Base-by-base conservation (phyloP, 2,888 invertebrate genomes). In the Euspilapteryx auroguttella region DNA sequence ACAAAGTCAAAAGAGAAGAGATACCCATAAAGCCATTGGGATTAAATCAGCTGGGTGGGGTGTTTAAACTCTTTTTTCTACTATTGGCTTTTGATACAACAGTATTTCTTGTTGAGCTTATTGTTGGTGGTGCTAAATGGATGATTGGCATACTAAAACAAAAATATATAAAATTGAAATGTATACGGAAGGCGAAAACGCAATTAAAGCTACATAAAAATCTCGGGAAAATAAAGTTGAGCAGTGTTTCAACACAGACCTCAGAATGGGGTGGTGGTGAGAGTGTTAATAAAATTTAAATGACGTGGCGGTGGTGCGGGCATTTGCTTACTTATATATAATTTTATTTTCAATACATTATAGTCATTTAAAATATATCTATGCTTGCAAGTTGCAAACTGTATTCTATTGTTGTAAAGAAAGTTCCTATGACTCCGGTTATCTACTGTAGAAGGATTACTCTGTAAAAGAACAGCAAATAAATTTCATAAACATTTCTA, bases 1-100 rank as follows among this genome's bases (percentile, higher is more conserved):
- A 44, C 33, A 49, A 47, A 7, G 52, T 55, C 21, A 55, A 68
- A 21, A 71, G 62, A 38, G 56, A 57, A 21, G 73, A 69, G 21
- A 47, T 49, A 2, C 45, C 47, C 0, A 35, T 56, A 3, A 65
- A 61, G 36, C 40, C 65, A 0, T 33, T 75, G 8, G 41, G 44
- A 3, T 47, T 69, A 41, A 38, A 48, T 2, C 63, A 68, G 28
- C 42, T 69, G 4, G 42, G 42, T 21, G 61, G 57, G 14, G 48
- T 73, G 34, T 66, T 68, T 27, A 41, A 61, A 38, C 34, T 47
- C n/a, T 65, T 50, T 30, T 37, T 37, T 6, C 27, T 54, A 3
- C 30, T 52, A 11, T 8, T 53, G 1, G 41, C 39, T 2, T 13
- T 51, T 2, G 52, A 55, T 31, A 34, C 39, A 11, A 2, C 45